These are phyloP conservation scores for Chymomyza amoena DNA, from an alignment of 2,888 invertebrate species.

Conservation along the genomic window DNA sequence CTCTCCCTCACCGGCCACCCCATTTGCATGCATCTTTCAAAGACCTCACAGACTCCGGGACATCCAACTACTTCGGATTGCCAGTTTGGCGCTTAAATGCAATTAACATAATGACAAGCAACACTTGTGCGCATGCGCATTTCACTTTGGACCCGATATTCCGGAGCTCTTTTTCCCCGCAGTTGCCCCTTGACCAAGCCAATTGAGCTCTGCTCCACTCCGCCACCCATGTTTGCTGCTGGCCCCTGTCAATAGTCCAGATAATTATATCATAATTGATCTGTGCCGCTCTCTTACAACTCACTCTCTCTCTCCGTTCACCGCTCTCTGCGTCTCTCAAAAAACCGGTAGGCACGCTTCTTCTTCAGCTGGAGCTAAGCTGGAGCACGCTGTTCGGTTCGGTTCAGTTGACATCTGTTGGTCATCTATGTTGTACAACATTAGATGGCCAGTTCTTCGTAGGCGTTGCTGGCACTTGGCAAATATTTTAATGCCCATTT, in stretches of 20 bases:
- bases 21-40: not conserved
- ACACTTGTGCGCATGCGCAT: slow-evolving; percentile 73
- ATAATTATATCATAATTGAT: slow-evolving; percentile 71
- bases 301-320: not conserved
- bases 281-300: slow-evolving; percentile 23
- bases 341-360: not conserved
- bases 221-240: not conserved
- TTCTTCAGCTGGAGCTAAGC: not conserved
- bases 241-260: slow-evolving; percentile 65
- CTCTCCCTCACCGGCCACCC: not conserved
- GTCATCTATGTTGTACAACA: not conserved
- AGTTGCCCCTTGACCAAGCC: no score
- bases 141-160: slow-evolving; percentile 49
- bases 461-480: no score
- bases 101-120: slow-evolving; percentile 75
- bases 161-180: not conserved
- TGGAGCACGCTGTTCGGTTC: no score
- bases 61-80: not conserved
- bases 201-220: not conserved
- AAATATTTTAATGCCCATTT: not conserved
- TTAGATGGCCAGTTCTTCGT: not conserved
- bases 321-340: not conserved
- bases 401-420: not conserved
- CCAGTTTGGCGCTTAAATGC: slow-evolving; percentile 69
- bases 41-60: not conserved